These are phyloP conservation scores for Phylloscopus trochilus DNA, from an alignment of 2,113 vertebrate genomes.

Conservation along the genomic window DNA sequence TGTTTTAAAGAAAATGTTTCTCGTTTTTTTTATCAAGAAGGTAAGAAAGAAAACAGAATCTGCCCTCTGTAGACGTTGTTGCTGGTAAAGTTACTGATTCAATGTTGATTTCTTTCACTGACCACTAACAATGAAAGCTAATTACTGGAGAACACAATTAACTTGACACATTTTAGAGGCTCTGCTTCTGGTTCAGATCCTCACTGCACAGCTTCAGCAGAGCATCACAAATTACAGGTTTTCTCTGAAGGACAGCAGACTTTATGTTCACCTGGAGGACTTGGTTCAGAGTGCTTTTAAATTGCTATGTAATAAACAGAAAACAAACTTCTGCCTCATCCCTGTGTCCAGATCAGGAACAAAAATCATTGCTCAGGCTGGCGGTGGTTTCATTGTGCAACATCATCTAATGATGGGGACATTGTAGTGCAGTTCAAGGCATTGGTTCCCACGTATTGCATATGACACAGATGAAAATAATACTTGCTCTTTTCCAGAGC, in stretches of 20 bases:
- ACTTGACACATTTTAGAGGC: background rate
- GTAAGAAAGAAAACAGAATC: background rate
- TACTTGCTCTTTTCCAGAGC: background rate
- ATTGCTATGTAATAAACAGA: background rate
- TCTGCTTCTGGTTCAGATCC: background rate
- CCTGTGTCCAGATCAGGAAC: background rate
- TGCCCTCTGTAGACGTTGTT: background rate
- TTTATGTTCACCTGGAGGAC: background rate
- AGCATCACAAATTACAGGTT: background rate
- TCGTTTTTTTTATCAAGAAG: background rate
- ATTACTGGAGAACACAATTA: rapidly evolving
- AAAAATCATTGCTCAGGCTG: background rate
- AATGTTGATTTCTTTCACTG: background rate
- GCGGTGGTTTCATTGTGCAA: background rate
- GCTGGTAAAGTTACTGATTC: background rate
- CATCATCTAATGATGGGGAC: background rate
- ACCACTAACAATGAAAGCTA: background rate
- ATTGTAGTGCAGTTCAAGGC: background rate
- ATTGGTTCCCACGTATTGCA: background rate
- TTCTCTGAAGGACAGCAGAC: background rate
- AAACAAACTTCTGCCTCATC: background rate
- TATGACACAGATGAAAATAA: background rate
- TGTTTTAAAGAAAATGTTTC: background rate
- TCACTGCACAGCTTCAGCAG: background rate
- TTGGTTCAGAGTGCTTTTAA: background rate